Evolutionary conservation across 1,140 invertebrate genomes (phyloP).

Genomic region (Drosophila gunungcola): DNA sequence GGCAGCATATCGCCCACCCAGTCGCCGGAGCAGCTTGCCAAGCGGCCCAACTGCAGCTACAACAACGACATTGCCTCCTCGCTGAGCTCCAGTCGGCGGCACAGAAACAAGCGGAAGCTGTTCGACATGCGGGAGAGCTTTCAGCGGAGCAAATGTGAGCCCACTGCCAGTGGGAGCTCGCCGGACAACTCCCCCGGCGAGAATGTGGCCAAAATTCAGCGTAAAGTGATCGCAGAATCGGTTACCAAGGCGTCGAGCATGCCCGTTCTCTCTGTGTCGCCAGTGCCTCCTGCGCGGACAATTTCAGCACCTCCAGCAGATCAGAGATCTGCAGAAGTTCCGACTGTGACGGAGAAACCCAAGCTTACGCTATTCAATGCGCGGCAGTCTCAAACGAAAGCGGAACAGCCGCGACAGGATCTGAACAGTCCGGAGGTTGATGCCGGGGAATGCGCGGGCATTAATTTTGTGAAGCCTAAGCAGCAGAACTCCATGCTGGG

Average conservation of each 20-base stretch:
- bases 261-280: conserved; percentile 38
- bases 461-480: conserved; percentile 81
- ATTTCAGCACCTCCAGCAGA: conserved; percentile 44
- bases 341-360: conserved; percentile 38
- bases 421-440: conserved; percentile 63
- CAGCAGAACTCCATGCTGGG: conserved; percentile 37
- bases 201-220: conserved; percentile 67
- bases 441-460: conserved; percentile 68
- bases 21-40: conserved; percentile 71
- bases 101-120: conserved; percentile 68
- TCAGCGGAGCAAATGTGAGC: conserved; percentile 4
- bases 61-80: conserved; percentile 82
- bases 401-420: conserved; percentile 24
- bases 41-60: conserved; percentile 72
- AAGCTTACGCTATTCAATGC: conserved; percentile 80
- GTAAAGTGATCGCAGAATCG: conserved; percentile 32
- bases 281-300: conserved; percentile 38
- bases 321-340: not conserved
- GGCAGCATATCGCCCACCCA: conserved; percentile 32
- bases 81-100: conserved; percentile 72
- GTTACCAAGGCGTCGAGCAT: conserved; percentile 51
- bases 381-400: conserved; percentile 3
- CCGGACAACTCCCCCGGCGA: conserved; percentile 56
- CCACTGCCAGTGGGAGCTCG: conserved; percentile 14
- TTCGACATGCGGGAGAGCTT: conserved; percentile 43